Base-by-base conservation (phyloP, 2,797 vertebrate species). In the Spinibarbus caldwelli region DNA sequence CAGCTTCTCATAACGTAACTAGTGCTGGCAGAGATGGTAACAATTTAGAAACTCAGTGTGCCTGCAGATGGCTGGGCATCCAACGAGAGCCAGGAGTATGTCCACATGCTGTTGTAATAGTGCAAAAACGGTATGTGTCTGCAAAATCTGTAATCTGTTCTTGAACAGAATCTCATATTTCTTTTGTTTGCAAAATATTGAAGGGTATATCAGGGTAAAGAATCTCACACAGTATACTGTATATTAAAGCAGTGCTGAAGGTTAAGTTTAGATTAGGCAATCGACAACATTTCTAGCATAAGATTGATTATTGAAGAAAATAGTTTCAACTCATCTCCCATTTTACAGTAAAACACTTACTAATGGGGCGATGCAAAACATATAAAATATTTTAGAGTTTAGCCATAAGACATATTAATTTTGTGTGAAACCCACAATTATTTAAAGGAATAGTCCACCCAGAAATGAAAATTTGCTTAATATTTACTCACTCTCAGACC, bases 141-240 rank as follows among this genome's bases (percentile, higher is more conserved):
- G 47, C 11, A 11, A 76, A 76, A 31, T 47, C 26, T 79, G 31
- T 10, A 80, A 49, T 36, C 31, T 52, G 26, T 49, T 47, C 29
- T 14, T n/a, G 59, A 76, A 54, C 73, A 36, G 31, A 6, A 54
- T 11, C 31, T 76, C 31, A n/a, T 76, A 54, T 54, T 76, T 6
- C 11, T 76, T 29, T 76, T 76, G 73, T 76, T 76, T 54, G 31
- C 73, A 36, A 54, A 76, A 54, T 76, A 76, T 36, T 54, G 21
- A 54, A 54, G 29, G n/a, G n/a, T n/a, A n/a, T n/a, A 19, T 29
- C 17, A 45, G n/a, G n/a, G n/a, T 26, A 45, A 45, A 75, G 29
- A 52, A 11, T 14, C 17, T 49, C 26, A 17, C 38, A 26, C 66
- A 71, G 3, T 43, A n/a, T n/a, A n/a, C n/a, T n/a, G n/a, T 71